Base-by-base conservation (phyloP, 2,888 invertebrate genomes). In the Drosophila kambysellisi region DNA sequence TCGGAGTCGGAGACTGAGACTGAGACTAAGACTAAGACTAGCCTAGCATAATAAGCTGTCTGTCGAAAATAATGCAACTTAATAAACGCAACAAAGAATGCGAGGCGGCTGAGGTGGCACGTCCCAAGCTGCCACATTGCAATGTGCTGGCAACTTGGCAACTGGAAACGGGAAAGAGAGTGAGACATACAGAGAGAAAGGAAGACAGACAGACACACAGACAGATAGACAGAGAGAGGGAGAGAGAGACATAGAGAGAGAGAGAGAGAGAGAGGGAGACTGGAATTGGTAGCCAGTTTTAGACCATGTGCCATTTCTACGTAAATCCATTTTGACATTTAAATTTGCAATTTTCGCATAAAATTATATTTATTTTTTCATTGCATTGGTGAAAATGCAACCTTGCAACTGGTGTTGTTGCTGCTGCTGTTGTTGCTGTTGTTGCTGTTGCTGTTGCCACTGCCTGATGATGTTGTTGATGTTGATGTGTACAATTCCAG, bases 291-390 rank as follows among this genome's bases (percentile, higher is more conserved):
- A 65, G 64, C 64, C 52, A 66, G 72, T 69, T 33, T 33, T 20
- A 15, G 65, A 65, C 48, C 53, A 52, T 77, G 75, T 57, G 76
- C 80, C 71, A 76, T 76, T 80, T 81, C 79, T 83, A 81, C 79
- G 88, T 85, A 89, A 88, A 88, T 90, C 81, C 90, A 82, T 90
- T 89, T 84, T 84, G 90, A 88, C 90, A 90, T 85, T 90, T 90
- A 82, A 90, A 87, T 88, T 88, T 83, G 88, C 89, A 89, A 87
- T 88, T 86, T 88, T 88, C 84, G 89, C 90, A 88, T 86, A 90
- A 88, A 90, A 90, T 89, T 87, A 88, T 88, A 87, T 90, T 81
- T 74, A 88, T 70, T 79, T 82, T 76, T 32, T 46, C 70, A 77
- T 74, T 77, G 87, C 70, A 77, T 74, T 77, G 87, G 79, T 73